Evolutionary conservation across 64 coral and sea anemone species (phyloP), one percentile per base, ranked within the genome.

Genomic region (Stylophora pistillata): DNA sequence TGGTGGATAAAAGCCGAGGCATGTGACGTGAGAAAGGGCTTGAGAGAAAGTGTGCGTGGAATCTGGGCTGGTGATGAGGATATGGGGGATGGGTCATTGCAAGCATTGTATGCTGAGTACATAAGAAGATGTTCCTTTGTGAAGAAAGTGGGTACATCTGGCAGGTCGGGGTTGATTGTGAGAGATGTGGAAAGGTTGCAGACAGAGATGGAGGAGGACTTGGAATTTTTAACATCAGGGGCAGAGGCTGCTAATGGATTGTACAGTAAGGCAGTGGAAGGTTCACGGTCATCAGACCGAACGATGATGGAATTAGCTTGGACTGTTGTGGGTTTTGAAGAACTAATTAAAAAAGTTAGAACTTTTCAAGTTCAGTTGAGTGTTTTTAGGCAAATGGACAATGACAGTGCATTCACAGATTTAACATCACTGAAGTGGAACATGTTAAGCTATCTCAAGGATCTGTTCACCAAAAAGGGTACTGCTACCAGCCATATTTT

Each of bases 1-100:
- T 92, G 84, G 90, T 92, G 90, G 82, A 59, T 92, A 1, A 92
- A 92, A 66, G 82, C 90, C 32, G 83, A 92, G 78, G 90, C 83
- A 1, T 86, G 81, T 32, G 90, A 92, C 87, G 73, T 92, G 33
- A 53, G 81, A 20, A 47, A 79, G 41, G 77, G 86, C 17, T 56
- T 88, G 85, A 56, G 85, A 76, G 84, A 88, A 81, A 88, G 82
- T 79, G 59, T 92, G 30, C 32, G 57, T 65, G 66, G 72, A 12
- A 25, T 53, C 12, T 92, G 82, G 82, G 82, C 82, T 70, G 82
- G 89, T 70, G 90, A 92, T 93, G 86, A 70, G 28, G 85, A 93
- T 31, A 56, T 93, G 74, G 91, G 91, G n/a, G 47, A 55, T 74
- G 78, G 73, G 18, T 34, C 23, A 21, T 17, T 94, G 33, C 77